Evolutionary conservation across 2,888 invertebrate genomes (phyloP).

Genomic region (Volucella inflata): DNA sequence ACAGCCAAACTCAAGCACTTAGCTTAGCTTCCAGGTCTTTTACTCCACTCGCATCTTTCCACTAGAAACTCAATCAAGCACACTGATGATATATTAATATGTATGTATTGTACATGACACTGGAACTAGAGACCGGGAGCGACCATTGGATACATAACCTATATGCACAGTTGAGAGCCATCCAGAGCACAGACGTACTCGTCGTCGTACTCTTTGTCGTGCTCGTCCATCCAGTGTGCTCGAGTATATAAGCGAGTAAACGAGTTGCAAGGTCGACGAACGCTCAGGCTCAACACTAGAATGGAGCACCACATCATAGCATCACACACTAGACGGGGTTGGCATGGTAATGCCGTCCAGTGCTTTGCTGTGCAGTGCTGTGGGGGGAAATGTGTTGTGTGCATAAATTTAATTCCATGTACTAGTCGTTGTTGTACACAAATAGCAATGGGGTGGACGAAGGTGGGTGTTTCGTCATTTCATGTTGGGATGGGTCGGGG

Average conservation of each 20-base stretch:
- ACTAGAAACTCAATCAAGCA: constrained; percentile 20
- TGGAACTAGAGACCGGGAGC: constrained; percentile 50
- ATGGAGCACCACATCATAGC: constrained; percentile 62
- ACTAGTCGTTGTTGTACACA: background rate
- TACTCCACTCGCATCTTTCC: constrained; percentile 18
- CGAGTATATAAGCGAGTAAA: constrained; percentile 77
- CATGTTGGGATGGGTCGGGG: constrained; percentile 75
- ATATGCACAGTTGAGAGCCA: constrained; percentile 54
- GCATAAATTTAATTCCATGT: constrained; percentile 59
- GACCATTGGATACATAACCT: constrained; percentile 59
- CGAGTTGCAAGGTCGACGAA: constrained; percentile 84
- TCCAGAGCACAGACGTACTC: constrained; percentile 54
- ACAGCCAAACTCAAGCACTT: constrained; percentile 55
- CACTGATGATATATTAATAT: constrained; percentile 29
- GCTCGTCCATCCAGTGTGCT: too few species aligned
- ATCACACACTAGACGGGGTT: constrained; percentile 41
- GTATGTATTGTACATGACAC: constrained; percentile 48
- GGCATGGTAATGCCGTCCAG: constrained; percentile 2
- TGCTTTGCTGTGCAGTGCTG: background rate
- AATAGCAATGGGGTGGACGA: background rate
- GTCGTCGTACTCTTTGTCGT: background rate
- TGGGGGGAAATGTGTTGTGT: constrained; percentile 37
- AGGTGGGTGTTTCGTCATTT: constrained; percentile 71
- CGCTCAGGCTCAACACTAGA: constrained; percentile 78
- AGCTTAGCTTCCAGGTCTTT: constrained; percentile 43